Base-by-base conservation (phyloP, 2,888 invertebrate genomes). In the Cataglyphis cursor region DNA sequence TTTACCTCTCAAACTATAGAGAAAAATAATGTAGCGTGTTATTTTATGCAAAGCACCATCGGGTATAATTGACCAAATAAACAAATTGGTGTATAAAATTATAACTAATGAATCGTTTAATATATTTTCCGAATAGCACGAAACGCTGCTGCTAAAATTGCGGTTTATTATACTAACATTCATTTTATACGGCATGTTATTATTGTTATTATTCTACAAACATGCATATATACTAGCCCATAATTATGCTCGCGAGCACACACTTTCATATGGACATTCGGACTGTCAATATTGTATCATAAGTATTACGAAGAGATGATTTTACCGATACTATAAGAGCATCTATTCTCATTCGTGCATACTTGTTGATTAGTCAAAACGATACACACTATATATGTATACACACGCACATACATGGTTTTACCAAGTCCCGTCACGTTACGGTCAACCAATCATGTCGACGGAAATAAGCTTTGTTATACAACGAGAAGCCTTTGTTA, bases 311-410 rank as follows among this genome's bases (percentile, higher is more conserved):
- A 81, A 72, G 74, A 61, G 81, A 54, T 54, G 73, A 68, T 88
- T 88, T 88, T 87, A 88, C 83, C 84, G 81, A 72, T 80, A 81
- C 41, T 76, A 73, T 68, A 74, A 82, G 83, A 78, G 81, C 81
- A 81, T 61, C 84, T 74, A 87, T 80, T 88, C 74, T 87, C 86
- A 85, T 84, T 87, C 87, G 81, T 78, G 76, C 73, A 65, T 66
- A 81, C 83, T 86, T 81, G 62, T 84, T 84, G 51, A 75, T 38
- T 51, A 54, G 28, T 68, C 57, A 73, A 73, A 81, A 51, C 83
- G 68, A 86, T 78, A 81, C 57, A 81, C 80, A 75, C 24, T 6
- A 81, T 57, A 81, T 76, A 74, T 38, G 10, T 10, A 81, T 61
- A 81, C 80, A 74, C 44, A 24, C 59, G 8, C 8, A 76, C 61